Percentiles rank a stretch among this genome's conserved stretches.
Evolutionary conservation across 1,140 invertebrate species (phyloP).

Genomic region (Helicoverpa zea): DNA sequence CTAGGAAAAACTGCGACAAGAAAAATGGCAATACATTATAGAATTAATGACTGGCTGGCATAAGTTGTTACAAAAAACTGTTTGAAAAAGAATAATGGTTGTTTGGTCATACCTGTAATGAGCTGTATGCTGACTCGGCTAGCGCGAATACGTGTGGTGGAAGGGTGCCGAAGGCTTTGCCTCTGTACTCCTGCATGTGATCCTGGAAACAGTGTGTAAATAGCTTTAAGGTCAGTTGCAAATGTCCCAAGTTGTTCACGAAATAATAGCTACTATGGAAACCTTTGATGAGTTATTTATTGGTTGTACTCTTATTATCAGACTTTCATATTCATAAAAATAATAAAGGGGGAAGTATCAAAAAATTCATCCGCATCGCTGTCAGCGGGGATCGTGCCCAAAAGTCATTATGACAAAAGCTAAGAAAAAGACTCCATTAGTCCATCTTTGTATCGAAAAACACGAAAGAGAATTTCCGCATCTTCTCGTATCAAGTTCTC

Average conservation of each 20-base stretch:
- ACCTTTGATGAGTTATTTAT: too few species aligned
- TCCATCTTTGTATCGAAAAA: background rate
- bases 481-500: background rate
- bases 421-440: background rate
- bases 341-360: too few species aligned
- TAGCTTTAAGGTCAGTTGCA: too few species aligned
- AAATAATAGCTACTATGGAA: too few species aligned
- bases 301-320: too few species aligned
- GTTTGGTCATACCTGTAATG: slow-evolving; percentile 86
- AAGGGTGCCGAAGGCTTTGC: slow-evolving; percentile 92
- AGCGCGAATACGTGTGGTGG: slow-evolving; percentile 97
- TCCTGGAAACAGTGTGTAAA: slow-evolving; percentile 87
- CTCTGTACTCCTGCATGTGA: slow-evolving; percentile 93
- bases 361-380: too few species aligned
- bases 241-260: too few species aligned
- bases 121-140: slow-evolving; percentile 95
- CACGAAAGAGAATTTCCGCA: too few species aligned
- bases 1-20: slow-evolving; percentile 25
- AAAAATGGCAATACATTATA: background rate
- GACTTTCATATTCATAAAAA: too few species aligned
- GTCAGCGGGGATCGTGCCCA: too few species aligned
- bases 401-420: background rate
- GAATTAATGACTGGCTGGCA: background rate
- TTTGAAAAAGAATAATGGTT: slow-evolving; percentile 14
- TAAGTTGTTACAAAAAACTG: background rate